Evolutionary conservation across 2,113 vertebrate species (phyloP), one percentile per base, ranked within the genome.

Genomic region (Chinchilla lanigera): DNA sequence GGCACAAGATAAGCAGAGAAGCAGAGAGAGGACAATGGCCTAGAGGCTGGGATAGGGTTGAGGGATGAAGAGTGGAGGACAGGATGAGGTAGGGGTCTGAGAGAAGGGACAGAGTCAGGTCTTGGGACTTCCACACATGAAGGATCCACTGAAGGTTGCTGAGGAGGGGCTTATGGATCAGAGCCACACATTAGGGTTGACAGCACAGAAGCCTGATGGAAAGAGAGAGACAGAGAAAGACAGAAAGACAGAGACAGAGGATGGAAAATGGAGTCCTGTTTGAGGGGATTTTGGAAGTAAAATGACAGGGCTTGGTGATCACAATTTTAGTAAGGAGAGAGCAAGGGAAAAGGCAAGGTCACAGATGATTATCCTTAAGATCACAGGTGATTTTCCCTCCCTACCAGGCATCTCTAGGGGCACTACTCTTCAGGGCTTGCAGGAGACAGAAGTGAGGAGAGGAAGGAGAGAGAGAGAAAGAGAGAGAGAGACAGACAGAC

Each of bases 221-320:
- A n/a, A n/a, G 35, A n/a, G 67, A 69, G 35, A 67, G 65, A 67
- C 5, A 14, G 63, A 65, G 61, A 33, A 0, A 22, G 13, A 67
- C 33, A 19, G 17, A 20, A 17, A 67, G 33, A 7, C 33, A 67
- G 63, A 67, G 65, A 7, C 65, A 67, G 30, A 19, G 67, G 14
- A 83, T 20, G 58, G 50, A 89, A 94, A 80, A 35, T 7, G 6
- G 33, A 33, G 44, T 26, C 17, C 35, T 12, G 83, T 60, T n/a
- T 91, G 38, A 93, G 73, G 80, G 89, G 47, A 82, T 38, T 89
- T 60, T n/a, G 47, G 67, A 65, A 96, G 47, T 67, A 75, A 80
- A 95, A 52, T 41, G 58, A 80, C 84, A 73, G n/a, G 47, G 69
- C 35, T 14, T 38, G 26, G 71, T 65, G 65, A 63, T 28, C 22